Conservation (phyloP, 2,888 invertebrate species). For the Philopedon plagiatum region DNA sequence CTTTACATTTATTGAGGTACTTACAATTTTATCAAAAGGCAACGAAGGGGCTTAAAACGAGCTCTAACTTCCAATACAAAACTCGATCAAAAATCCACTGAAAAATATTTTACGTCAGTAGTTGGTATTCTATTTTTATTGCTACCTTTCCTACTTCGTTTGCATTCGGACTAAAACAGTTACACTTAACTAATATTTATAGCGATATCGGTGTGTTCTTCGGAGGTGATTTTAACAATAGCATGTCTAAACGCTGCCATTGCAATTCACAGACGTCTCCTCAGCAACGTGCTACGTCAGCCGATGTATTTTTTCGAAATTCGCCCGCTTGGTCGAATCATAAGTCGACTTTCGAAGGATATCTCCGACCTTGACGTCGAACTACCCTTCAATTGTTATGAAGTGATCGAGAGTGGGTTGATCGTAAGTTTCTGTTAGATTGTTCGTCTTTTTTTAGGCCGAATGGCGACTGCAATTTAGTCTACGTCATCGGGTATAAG, state of each 20-base stretch:
- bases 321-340: constrained; percentile 78
- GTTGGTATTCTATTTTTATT: constrained; percentile 6
- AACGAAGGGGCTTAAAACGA: no score
- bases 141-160: neutral
- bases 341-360: constrained; percentile 80
- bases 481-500: no score
- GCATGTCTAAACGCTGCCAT: constrained; percentile 75
- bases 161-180: constrained; percentile 13
- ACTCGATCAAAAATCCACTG: neutral
- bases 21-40: no score
- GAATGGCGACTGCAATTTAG: no score
- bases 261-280: constrained; percentile 73
- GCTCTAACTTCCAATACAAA: no score
- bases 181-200: constrained; percentile 60
- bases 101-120: neutral
- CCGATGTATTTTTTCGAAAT: constrained; percentile 81
- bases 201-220: constrained; percentile 70
- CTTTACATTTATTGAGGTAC: no score
- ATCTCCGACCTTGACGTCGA: constrained; percentile 76
- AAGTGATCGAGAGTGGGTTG: constrained; percentile 67
- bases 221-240: constrained; percentile 72
- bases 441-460: neutral
- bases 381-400: constrained; percentile 70
- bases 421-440: constrained; percentile 62
- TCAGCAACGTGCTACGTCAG: constrained; percentile 73